A percentile compares a stretch with the other conserved stretches of the same genome.
Conservation (phyloP, 1,140 invertebrate genomes). For the Drosophila fuyamai region DNA sequence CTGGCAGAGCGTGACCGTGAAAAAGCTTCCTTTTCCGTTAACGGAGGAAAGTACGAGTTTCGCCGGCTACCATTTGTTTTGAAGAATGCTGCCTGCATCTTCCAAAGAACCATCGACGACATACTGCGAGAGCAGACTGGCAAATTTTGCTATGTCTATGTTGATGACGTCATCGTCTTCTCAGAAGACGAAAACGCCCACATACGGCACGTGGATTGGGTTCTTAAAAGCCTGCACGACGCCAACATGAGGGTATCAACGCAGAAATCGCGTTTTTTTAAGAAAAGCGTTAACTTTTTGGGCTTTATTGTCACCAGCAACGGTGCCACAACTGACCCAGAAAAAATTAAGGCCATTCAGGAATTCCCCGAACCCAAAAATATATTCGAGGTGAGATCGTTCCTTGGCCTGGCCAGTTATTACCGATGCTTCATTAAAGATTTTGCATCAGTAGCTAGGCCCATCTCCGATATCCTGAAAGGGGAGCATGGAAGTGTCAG, state of each 20-base stretch:
- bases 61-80: slow-evolving; percentile 14
- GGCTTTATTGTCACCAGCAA: too few species aligned
- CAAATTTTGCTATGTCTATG: slow-evolving; percentile 9
- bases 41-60: slow-evolving; percentile 47
- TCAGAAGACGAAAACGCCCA: too few species aligned
- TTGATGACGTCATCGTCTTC: slow-evolving; percentile 13
- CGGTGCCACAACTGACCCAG: background rate
- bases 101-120: slow-evolving; percentile 27
- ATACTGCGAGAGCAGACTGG: slow-evolving; percentile 15
- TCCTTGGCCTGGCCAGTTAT: background rate
- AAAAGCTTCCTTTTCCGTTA: slow-evolving; percentile 83
- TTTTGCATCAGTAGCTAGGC: background rate
- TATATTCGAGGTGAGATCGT: background rate
- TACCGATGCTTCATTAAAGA: background rate
- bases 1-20: too few species aligned
- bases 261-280: background rate
- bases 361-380: background rate
- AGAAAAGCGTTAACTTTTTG: background rate
- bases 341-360: background rate
- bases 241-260: slow-evolving; percentile 38
- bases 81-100: slow-evolving; percentile 31
- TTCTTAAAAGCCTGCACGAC: slow-evolving; percentile 19
- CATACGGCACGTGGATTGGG: slow-evolving; percentile 15
- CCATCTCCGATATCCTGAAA: background rate
- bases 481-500: background rate